Conservation (phyloP, 1,140 invertebrate species). For the Trialeurodes vaporariorum region DNA sequence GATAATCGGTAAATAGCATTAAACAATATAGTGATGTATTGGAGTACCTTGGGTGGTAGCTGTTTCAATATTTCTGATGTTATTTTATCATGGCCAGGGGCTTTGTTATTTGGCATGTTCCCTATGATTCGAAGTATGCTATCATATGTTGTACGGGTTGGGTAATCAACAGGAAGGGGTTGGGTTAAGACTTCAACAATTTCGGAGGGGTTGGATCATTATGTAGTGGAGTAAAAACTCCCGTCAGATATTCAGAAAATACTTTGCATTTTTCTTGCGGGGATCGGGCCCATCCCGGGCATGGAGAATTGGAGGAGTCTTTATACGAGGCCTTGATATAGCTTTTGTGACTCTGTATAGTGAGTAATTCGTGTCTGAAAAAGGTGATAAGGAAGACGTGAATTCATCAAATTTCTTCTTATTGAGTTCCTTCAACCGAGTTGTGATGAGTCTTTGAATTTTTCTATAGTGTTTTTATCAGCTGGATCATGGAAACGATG, state of each 20-base stretch:
- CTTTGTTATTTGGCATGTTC: conserved; percentile 7
- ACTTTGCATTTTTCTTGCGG: neutral
- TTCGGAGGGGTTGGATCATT: too few relatives aligned
- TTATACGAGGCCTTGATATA: neutral
- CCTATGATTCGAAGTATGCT: too few relatives aligned
- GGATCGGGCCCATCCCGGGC: neutral
- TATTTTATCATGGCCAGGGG: conserved; percentile 14
- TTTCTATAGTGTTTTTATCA: neutral
- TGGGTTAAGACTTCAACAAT: too few relatives aligned
- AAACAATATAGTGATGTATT: conserved; percentile 4
- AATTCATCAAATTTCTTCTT: neutral
- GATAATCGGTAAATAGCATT: conserved; percentile 10
- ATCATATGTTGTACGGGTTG: too few relatives aligned
- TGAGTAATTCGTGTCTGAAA: neutral
- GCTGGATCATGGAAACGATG: neutral
- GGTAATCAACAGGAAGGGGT: too few relatives aligned
- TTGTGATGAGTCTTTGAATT: neutral
- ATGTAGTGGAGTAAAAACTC: neutral
- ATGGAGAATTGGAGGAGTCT: neutral
- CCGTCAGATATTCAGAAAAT: neutral
- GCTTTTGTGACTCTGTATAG: neutral
- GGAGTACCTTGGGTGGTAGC: conserved; percentile 11
- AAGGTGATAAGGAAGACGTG: neutral
- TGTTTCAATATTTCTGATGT: conserved; percentile 5
- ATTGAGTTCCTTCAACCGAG: neutral